Base-by-base conservation (phyloP, 2,797 vertebrate species). In the Gephyroberyx darwinii region DNA sequence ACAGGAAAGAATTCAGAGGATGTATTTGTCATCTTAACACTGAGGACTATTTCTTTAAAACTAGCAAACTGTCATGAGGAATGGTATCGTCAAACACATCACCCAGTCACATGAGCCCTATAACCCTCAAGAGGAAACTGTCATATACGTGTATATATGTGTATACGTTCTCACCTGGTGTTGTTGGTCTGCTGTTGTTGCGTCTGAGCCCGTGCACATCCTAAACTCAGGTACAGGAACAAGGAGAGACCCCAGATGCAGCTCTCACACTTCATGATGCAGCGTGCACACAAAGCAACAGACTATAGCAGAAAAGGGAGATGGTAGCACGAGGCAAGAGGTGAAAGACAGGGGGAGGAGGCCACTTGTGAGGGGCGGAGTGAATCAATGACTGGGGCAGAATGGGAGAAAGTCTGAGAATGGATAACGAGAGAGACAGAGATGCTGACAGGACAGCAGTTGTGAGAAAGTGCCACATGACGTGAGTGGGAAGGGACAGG, bases 131-230 rank as follows among this genome's bases (percentile, higher is more conserved):
- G 2, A 45, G 33, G 35, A 53, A 35, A 35, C 8, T 9, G 4
- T 54, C 8, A 4, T 26, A 26, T 2, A 26, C 26, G 26, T 26
- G 4, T 26, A 26, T 26, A 26, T 26, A 26, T 26, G 4, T 26
- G 26, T n/a, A 60, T 10, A 12, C 59, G 52, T 9, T 58, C 84
- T 78, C 74, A 94, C 94, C 92, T 94, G 84, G 88, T 90, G 71
- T 50, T 52, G 84, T 93, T 94, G 37, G 59, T 83, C 69, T 83
- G 85, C 83, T 93, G 52, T 41, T 22, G 33, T 51, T 72, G 81
- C 22, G 55, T 54, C 9, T 74, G 91, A 37, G 87, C 88, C 47
- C 47, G 67, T 0, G 82, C 82, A 90, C 89, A 88, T 81, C 87
- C 83, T 50, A 88, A 75, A 72, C 60, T 31, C 63, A 93, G 57